These are phyloP conservation scores for Thalassarche chlororhynchos DNA, from an alignment of 2,113 vertebrate genomes.

Conservation along the genomic window DNA sequence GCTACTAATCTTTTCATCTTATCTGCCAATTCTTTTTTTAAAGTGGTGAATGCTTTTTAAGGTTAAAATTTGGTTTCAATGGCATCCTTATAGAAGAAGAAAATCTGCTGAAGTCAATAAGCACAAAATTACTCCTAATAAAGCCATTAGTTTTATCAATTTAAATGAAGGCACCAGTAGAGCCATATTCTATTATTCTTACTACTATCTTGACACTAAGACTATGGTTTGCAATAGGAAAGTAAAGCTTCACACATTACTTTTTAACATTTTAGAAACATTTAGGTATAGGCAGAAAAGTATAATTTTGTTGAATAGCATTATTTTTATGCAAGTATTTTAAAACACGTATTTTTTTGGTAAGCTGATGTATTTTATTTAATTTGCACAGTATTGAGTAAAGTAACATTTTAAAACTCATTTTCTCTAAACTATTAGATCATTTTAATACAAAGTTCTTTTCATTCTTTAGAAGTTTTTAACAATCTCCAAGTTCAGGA, in stretches of 20 bases:
- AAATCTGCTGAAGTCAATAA: neutral
- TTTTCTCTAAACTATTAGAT: neutral
- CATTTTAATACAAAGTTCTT: neutral
- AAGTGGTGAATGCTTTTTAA: neutral
- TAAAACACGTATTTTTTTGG: fast-evolving
- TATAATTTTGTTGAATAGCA: neutral
- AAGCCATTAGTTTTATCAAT: neutral
- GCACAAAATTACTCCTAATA: neutral
- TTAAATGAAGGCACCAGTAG: neutral
- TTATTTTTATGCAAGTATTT: neutral
- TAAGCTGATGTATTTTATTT: neutral
- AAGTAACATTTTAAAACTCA: neutral
- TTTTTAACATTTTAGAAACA: neutral
- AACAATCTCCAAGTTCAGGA: neutral
- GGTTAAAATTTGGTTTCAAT: neutral
- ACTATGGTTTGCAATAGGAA: neutral
- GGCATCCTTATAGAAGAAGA: neutral
- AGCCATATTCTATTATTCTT: neutral
- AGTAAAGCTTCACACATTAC: neutral
- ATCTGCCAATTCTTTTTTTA: neutral
- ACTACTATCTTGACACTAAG: neutral
- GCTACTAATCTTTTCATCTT: neutral
- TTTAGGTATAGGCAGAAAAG: neutral
- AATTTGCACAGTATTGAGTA: neutral
- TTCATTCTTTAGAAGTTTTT: neutral